These are phyloP conservation scores for Chaetogeoica ovagalla DNA, from an alignment of 2,888 invertebrate species.

Conservation along the genomic window DNA sequence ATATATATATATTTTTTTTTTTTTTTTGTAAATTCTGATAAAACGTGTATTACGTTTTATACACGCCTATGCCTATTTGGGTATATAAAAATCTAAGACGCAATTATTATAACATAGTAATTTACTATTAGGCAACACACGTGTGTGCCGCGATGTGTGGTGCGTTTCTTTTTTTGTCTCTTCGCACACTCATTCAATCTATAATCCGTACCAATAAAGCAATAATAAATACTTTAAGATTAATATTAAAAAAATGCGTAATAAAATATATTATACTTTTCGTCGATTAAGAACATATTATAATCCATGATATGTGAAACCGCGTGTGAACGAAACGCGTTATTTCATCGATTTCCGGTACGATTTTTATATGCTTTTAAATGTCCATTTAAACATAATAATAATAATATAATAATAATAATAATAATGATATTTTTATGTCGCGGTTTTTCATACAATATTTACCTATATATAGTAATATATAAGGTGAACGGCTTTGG, in stretches of 20 bases:
- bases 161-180: background rate
- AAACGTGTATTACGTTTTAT: too few species aligned
- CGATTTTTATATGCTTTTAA: background rate
- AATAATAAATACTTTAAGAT: slow-evolving; percentile 10
- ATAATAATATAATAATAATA: background rate
- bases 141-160: too few species aligned
- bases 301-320: too few species aligned
- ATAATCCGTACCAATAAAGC: background rate
- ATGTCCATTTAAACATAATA: background rate
- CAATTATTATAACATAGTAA: too few species aligned
- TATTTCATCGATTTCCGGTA: background rate
- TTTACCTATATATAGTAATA: too few species aligned
- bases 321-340: background rate
- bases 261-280: background rate
- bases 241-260: background rate
- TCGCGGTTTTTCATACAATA: background rate
- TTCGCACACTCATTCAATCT: background rate
- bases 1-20: too few species aligned
- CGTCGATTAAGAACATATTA: background rate
- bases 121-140: background rate
- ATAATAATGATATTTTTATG: background rate
- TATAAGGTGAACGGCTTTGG: slow-evolving; percentile 31
- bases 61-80: too few species aligned
- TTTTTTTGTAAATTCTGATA: too few species aligned
- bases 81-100: too few species aligned